phyloP scores from a whole-genome alignment of 2,797 vertebrate genomes.

The Neoniphon sammara region DNA sequence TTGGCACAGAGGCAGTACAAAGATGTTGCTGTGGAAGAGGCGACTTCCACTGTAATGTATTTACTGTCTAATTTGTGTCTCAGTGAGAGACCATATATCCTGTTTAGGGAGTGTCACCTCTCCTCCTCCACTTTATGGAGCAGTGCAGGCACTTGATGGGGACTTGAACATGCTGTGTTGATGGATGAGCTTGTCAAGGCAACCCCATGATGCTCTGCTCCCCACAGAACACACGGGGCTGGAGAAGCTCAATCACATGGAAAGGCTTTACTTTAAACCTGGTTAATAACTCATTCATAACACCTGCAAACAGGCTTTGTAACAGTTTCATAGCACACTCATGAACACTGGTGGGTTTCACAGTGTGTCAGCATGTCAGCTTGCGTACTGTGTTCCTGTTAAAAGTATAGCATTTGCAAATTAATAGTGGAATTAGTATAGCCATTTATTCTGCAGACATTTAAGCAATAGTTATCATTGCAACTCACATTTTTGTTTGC shows the following conservation, averaged over 20 bases:
- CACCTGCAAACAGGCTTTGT: conserved; percentile 72
- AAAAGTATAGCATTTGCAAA: conserved; percentile 1
- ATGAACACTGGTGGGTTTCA: conserved; percentile 40
- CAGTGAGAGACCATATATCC: conserved; percentile 86
- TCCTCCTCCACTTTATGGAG: conserved; percentile 83
- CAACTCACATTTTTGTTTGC: conserved; percentile 51
- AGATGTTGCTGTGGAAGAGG: conserved; percentile 81
- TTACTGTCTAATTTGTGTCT: conserved; percentile 89
- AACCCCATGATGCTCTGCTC: conserved; percentile 76
- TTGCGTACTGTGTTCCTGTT: conserved; percentile 18
- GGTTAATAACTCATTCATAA: conserved; percentile 72
- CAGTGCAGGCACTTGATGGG: conserved; percentile 79
- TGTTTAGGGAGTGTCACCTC: conserved; percentile 88
- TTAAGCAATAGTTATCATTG: conserved; percentile 35
- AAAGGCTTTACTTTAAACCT: conserved; percentile 57
- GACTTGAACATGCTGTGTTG: conserved; percentile 81
- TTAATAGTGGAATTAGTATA: not conserved
- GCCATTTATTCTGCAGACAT: conserved; percentile 16
- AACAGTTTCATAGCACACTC: conserved; percentile 40
- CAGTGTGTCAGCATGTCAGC: conserved; percentile 34
- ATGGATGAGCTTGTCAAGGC: conserved; percentile 86
- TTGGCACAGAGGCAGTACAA: conserved; percentile 75
- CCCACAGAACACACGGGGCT: conserved; percentile 65
- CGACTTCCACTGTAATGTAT: conserved; percentile 85
- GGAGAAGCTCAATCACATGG: conserved; percentile 72